These are phyloP conservation scores for Micrasema minimum DNA, from an alignment of 1,140 invertebrate genomes.

Conservation along the genomic window DNA sequence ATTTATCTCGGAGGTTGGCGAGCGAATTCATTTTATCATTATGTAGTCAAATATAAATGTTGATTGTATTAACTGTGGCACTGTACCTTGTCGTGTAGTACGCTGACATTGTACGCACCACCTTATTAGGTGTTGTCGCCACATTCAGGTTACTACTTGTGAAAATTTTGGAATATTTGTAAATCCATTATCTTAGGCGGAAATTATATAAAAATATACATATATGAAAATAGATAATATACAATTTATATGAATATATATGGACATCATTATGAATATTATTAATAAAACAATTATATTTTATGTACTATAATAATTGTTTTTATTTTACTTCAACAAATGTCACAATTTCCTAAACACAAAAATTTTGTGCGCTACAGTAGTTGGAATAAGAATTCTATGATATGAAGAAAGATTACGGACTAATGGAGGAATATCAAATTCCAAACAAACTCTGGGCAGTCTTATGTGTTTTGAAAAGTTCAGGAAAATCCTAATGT, in stretches of 20 bases:
- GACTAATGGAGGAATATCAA: not conserved
- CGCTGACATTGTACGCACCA: no score
- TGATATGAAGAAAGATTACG: not conserved
- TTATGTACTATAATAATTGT: conserved; percentile 62
- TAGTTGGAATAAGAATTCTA: conserved; percentile 21
- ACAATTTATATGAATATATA: conserved; percentile 52
- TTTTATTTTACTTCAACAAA: conserved; percentile 33
- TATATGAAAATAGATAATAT: conserved; percentile 48
- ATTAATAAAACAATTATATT: conserved; percentile 69
- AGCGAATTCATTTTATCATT: conserved; percentile 46
- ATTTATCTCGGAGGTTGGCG: conserved; percentile 29
- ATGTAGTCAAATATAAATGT: conserved; percentile 33
- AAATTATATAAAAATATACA: conserved; percentile 45
- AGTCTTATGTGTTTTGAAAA: conserved; percentile 31
- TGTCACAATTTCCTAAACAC: conserved; percentile 8
- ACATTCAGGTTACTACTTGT: conserved; percentile 37
- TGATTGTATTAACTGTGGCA: conserved; percentile 45
- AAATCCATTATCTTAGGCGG: conserved; percentile 48
- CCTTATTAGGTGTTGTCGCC: conserved; percentile 38
- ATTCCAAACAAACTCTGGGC: conserved; percentile 11
- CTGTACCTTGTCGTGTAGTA: conserved; percentile 33
- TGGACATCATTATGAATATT: conserved; percentile 63
- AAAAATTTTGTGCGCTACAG: conserved; percentile 14
- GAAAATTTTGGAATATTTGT: conserved; percentile 51
- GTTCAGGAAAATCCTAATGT: not conserved